Evolutionary conservation across 2,797 vertebrate genomes (phyloP).

Genomic region (Cephalopachus bancanus): DNA sequence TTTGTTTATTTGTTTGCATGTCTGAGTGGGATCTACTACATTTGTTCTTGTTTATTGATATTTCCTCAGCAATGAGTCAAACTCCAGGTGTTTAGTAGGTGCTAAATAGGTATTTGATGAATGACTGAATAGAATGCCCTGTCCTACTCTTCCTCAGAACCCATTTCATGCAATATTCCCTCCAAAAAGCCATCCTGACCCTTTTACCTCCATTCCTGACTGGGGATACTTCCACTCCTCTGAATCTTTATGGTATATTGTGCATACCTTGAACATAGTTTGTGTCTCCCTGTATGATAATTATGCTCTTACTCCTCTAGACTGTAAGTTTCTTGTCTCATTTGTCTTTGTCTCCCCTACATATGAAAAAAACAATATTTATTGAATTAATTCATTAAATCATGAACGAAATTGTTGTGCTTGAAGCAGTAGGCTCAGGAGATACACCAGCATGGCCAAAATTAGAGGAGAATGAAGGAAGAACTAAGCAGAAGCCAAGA

Average conservation of each 20-base stretch:
- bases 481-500: neutral
- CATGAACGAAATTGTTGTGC: neutral
- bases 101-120: neutral
- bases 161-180: neutral
- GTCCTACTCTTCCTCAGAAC: neutral
- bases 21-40: neutral
- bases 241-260: neutral
- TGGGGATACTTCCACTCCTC: neutral
- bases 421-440: neutral
- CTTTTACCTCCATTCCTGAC: neutral
- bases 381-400: slow-evolving; percentile 36
- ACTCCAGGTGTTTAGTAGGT: neutral
- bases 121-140: neutral
- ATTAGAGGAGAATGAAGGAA: neutral
- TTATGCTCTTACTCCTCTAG: neutral
- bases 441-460: neutral
- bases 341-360: slow-evolving; percentile 1
- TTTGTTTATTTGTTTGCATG: neutral
- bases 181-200: neutral
- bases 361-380: neutral
- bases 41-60: neutral
- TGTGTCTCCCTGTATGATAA: neutral
- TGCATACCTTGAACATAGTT: neutral
- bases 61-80: slow-evolving; percentile 2
- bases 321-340: neutral